Percentiles rank a stretch among this genome's conserved stretches.
Evolutionary conservation across 2,888 invertebrate species (phyloP).

Genomic region (Meiosimyza decipiens): DNA sequence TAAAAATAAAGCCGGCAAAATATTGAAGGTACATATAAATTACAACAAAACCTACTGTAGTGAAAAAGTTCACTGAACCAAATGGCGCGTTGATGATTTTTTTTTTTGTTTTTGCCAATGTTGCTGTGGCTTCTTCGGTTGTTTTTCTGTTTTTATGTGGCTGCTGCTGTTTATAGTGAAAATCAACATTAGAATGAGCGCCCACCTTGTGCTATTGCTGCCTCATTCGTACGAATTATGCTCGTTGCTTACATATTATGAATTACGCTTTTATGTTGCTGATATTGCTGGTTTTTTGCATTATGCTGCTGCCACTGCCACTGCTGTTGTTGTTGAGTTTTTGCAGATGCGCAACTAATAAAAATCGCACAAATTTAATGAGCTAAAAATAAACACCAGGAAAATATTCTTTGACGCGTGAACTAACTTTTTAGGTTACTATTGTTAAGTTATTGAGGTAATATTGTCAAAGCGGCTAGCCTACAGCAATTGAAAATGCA

Average conservation of each 20-base stretch:
- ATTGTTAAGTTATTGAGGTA: too few relatives aligned
- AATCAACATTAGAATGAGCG: slow-evolving; percentile 12
- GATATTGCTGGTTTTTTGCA: slow-evolving; percentile 18
- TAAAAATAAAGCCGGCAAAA: background rate
- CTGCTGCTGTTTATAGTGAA: slow-evolving; percentile 40
- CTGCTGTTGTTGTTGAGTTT: slow-evolving; percentile 7
- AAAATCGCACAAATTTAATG: slow-evolving; percentile 36
- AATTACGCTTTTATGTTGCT: slow-evolving; percentile 1
- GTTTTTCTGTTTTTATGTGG: slow-evolving; percentile 34
- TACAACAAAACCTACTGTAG: slow-evolving; percentile 55
- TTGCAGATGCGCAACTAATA: slow-evolving; percentile 24
- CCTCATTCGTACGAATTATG: background rate
- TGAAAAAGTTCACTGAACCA: slow-evolving; percentile 60
- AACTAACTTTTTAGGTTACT: background rate
- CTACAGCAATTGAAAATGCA: too few relatives aligned
- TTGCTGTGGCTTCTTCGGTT: slow-evolving; percentile 27
- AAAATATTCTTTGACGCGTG: background rate
- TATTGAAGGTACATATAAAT: background rate
- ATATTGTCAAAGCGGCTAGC: too few relatives aligned
- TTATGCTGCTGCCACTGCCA: slow-evolving; percentile 5
- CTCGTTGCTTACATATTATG: background rate
- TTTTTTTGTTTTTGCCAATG: slow-evolving; percentile 37
- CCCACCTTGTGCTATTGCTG: slow-evolving; percentile 16
- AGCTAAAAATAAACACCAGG: background rate
- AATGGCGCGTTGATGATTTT: slow-evolving; percentile 36